A percentile compares a stretch with the other conserved stretches of the same genome.
phyloP scores from a whole-genome alignment of 2,113 vertebrate genomes.

The Chaetops frenatus region DNA sequence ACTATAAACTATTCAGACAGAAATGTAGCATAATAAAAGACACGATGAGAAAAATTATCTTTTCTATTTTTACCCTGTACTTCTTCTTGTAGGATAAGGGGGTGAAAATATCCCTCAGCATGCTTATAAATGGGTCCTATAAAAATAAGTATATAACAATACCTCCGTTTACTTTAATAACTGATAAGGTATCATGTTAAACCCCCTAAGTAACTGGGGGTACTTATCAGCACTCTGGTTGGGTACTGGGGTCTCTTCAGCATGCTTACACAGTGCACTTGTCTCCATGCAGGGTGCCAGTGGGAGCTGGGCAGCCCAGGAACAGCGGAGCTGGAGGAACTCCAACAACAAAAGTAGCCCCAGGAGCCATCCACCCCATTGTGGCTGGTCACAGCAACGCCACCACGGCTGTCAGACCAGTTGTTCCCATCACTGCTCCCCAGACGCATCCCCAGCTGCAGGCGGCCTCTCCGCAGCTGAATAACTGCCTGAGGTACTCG shows the following conservation, averaged over 20 bases:
- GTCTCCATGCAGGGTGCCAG: slow-evolving; percentile 78
- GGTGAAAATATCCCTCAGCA: neutral
- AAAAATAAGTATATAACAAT: neutral
- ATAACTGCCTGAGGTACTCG: slow-evolving; percentile 81
- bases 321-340: slow-evolving; percentile 62
- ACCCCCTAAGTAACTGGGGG: neutral
- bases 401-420: slow-evolving; percentile 68
- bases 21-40: neutral
- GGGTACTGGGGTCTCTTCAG: neutral
- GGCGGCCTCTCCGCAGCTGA: slow-evolving; percentile 74
- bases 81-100: neutral
- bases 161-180: neutral
- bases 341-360: slow-evolving; percentile 69
- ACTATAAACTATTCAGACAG: neutral
- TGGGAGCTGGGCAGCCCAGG: slow-evolving; percentile 76
- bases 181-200: neutral
- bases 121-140: neutral
- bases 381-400: slow-evolving; percentile 66
- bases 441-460: slow-evolving; percentile 75
- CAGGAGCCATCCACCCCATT: slow-evolving; percentile 71
- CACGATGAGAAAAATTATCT: neutral
- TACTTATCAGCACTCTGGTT: neutral
- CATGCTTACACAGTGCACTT: neutral
- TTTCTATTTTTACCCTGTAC: neutral
- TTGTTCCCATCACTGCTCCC: slow-evolving; percentile 70